Evolutionary conservation across 1,140 invertebrate genomes (phyloP).

Genomic region (Sesamia nonagrioides): DNA sequence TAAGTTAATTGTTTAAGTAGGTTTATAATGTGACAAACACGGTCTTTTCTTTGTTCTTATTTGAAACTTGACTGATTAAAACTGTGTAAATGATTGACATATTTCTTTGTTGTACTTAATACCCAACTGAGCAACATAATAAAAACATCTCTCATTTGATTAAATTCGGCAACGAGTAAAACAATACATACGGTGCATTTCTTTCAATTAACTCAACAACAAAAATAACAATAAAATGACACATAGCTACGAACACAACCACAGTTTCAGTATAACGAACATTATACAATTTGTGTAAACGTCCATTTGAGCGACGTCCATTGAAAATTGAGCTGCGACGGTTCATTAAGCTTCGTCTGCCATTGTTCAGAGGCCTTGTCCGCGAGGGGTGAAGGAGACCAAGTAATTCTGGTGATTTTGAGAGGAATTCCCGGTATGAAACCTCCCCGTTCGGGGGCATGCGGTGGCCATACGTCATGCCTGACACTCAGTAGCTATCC

Average conservation of each 20-base stretch:
- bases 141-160: background rate
- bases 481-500: slow-evolving; percentile 48
- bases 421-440: slow-evolving; percentile 46
- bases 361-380: slow-evolving; percentile 8
- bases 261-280: slow-evolving; percentile 52
- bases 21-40: background rate
- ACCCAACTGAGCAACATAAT: background rate
- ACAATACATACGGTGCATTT: slow-evolving; percentile 4
- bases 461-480: slow-evolving; percentile 56
- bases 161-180: slow-evolving; percentile 21
- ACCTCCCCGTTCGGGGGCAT: slow-evolving; percentile 50
- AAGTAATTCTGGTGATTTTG: slow-evolving; percentile 46
- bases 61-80: too few species aligned
- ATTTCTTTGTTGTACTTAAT: background rate
- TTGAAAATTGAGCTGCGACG: slow-evolving; percentile 46
- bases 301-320: slow-evolving; percentile 53
- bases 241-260: slow-evolving; percentile 38
- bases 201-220: slow-evolving; percentile 34
- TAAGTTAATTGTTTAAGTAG: too few species aligned
- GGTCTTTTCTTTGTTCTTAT: too few species aligned
- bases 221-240: slow-evolving; percentile 46
- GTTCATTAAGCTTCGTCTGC: slow-evolving; percentile 34
- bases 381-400: slow-evolving; percentile 14
- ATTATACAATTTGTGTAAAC: slow-evolving; percentile 52
- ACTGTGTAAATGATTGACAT: too few species aligned